phyloP scores from a whole-genome alignment of 2,797 vertebrate genomes.

The Sylvilagus floridanus region DNA sequence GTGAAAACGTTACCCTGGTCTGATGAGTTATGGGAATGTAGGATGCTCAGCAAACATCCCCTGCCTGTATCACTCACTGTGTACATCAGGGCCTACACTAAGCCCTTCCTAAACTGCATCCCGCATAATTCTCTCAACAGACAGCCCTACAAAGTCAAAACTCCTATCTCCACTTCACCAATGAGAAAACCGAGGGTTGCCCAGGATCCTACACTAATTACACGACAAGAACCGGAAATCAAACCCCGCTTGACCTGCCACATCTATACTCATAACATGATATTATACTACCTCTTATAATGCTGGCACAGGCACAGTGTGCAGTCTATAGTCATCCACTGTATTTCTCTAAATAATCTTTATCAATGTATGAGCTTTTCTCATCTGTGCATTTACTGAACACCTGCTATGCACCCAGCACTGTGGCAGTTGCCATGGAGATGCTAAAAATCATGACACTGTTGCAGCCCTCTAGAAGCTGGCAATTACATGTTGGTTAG shows the following conservation, averaged over 20 bases:
- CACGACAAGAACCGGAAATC: not conserved
- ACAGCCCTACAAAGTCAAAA: not conserved
- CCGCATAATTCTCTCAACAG: not conserved
- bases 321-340: not conserved
- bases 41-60: not conserved
- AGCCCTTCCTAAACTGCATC: not conserved
- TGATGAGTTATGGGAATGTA: not conserved
- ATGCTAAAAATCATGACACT: not conserved
- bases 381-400: not conserved
- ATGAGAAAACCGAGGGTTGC: not conserved
- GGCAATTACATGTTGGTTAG: not conserved
- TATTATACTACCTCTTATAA: not conserved
- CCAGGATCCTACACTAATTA: not conserved
- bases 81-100: too few species aligned
- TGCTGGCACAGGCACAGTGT: not conserved
- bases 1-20: not conserved
- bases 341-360: not conserved
- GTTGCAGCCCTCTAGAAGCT: not conserved
- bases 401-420: not conserved
- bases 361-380: not conserved
- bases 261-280: not conserved
- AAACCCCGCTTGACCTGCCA: not conserved
- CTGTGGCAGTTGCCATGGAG: not conserved
- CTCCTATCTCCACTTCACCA: not conserved
- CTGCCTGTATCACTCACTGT: not conserved